Base-by-base conservation (phyloP, 2,888 invertebrate species). In the Sericinus montela region DNA sequence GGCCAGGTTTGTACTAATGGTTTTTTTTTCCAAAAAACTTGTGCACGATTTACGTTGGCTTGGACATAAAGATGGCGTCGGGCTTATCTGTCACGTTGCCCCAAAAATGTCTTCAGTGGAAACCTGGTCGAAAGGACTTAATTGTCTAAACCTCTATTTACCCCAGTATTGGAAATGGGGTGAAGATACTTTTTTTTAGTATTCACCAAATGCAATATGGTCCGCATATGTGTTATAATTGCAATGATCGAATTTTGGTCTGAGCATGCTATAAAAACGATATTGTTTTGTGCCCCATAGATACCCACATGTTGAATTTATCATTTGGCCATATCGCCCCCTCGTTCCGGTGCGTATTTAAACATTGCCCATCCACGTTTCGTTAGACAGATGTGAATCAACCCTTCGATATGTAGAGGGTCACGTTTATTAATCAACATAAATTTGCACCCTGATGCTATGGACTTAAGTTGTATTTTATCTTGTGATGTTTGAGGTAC, bases 361-460 rank as follows among this genome's bases (percentile, higher is more conserved):
- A 48, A 25, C 48, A 48, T 29, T 30, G 48, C 36, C 40, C 37
- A 50, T 45, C 39, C 36, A 35, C 36, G 13, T 41, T 16, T 19
- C 16, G 19, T 29, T 28, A 37, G 48, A 47, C 57, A 57, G 57
- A 57, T 55, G 57, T 45, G 42, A 35, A 25, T 11, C 42, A 40
- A 46, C 48, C 44, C 35, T 46, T 45, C 40, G 45, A 14, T 36
- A 11, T 16, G 25, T 32, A 5, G 7, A 25, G 25, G 25, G 25
- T 25, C 25, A 8, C 7, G 6, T 8, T 8, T 19, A 8, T 9
- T 3, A 7, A 10, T 13, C 30, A 37, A 19, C 13, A 13, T 29
- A 14, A 30, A 16, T 42, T 48, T 48, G 16, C 8, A 25, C 5
- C 11, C 11, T 32, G 7, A 11, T 32, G n/a, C 6, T 32, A n/a